These are phyloP conservation scores for Phrynocephalus versicolor DNA, from an alignment of 2,113 vertebrate species.

Conservation along the genomic window DNA sequence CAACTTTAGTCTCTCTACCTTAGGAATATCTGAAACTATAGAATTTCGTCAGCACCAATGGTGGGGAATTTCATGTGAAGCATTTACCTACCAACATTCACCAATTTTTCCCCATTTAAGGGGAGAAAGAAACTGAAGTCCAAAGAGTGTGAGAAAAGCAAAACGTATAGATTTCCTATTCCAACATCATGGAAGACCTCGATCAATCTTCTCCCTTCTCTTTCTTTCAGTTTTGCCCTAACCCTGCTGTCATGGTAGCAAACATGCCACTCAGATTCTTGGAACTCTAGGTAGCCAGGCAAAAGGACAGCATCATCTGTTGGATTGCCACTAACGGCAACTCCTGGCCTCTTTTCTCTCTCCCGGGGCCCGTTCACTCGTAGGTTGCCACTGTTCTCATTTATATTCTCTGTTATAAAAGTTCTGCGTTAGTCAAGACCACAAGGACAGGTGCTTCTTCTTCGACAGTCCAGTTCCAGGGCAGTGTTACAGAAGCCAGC, in stretches of 20 bases:
- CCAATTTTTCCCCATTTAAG: too few species aligned
- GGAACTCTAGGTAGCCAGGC: neutral
- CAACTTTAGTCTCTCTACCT: too few species aligned
- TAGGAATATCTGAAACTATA: too few species aligned
- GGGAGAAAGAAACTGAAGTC: too few species aligned
- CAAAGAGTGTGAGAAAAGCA: too few species aligned
- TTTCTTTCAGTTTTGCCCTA: neutral
- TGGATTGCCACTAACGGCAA: neutral
- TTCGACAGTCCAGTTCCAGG: neutral
- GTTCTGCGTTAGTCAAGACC: neutral
- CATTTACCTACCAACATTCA: too few species aligned
- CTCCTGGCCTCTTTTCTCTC: neutral
- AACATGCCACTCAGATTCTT: constrained; percentile 32
- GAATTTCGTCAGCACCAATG: too few species aligned
- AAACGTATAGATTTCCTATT: too few species aligned
- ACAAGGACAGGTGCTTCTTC: neutral
- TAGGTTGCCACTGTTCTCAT: neutral
- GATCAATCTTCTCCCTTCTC: neutral
- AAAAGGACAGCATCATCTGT: neutral
- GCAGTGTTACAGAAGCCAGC: too few species aligned
- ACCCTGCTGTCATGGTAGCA: neutral
- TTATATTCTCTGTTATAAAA: neutral
- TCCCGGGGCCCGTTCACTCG: neutral
- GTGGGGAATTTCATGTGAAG: too few species aligned
- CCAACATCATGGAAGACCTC: too few species aligned